These are phyloP conservation scores for Chlorospingus semifuscus DNA, from an alignment of 2,797 vertebrate species.

Conservation along the genomic window DNA sequence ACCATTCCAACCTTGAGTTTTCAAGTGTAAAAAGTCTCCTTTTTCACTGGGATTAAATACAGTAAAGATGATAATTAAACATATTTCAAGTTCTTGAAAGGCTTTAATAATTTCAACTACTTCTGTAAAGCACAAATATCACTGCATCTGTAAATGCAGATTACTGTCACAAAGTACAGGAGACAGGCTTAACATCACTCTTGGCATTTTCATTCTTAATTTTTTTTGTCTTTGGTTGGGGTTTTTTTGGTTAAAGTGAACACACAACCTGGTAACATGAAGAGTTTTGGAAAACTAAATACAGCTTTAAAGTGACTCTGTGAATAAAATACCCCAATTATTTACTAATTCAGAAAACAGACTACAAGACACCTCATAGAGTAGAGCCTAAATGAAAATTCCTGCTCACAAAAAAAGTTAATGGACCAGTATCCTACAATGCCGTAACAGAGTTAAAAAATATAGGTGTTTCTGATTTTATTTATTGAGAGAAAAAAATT, in stretches of 20 bases:
- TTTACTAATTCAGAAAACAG: background rate
- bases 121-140: background rate
- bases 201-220: background rate
- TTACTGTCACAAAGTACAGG: background rate
- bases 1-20: background rate
- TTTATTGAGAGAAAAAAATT: background rate
- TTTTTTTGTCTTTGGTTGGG: background rate
- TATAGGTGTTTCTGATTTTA: background rate
- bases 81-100: background rate
- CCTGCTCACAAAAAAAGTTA: background rate
- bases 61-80: background rate
- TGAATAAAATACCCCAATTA: background rate
- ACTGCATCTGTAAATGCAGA: background rate
- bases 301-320: rapidly evolving
- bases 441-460: background rate
- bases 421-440: background rate
- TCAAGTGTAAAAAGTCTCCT: background rate
- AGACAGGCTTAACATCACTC: background rate
- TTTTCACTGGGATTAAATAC: background rate
- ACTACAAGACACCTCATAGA: background rate
- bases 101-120: background rate
- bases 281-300: background rate
- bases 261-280: background rate
- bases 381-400: background rate
- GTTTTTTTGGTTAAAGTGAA: background rate